A percentile compares a stretch with the other conserved stretches of the same genome.
Evolutionary conservation across 2,113 vertebrate genomes (phyloP).

Genomic region (Malaclemys terrapin): DNA sequence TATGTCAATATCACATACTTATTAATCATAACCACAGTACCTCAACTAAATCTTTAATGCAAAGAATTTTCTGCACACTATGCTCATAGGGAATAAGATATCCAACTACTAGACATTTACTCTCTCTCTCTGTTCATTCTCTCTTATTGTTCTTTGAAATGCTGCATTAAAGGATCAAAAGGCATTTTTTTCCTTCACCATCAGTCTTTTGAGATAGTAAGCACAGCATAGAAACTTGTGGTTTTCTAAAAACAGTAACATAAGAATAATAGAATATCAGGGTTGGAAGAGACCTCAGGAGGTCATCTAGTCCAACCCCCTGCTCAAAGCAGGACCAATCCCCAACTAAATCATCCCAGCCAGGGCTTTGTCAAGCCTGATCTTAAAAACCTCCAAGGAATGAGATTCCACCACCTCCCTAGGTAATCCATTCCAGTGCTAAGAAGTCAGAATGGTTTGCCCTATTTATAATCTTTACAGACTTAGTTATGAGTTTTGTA

Average conservation of each 20-base stretch:
- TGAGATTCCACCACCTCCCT: too few species aligned
- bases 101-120: background rate
- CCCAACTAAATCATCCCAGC: too few species aligned
- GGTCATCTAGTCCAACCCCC: too few species aligned
- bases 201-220: background rate
- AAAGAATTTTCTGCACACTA: accelerated
- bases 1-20: background rate
- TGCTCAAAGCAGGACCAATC: too few species aligned
- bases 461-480: background rate
- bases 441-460: background rate
- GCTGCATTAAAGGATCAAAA: background rate
- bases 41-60: background rate
- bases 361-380: too few species aligned
- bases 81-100: accelerated
- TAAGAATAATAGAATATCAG: too few species aligned
- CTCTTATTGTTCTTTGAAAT: background rate
- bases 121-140: background rate
- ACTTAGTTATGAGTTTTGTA: background rate
- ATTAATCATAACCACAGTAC: background rate
- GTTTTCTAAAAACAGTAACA: background rate
- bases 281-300: too few species aligned
- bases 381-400: too few species aligned
- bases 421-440: too few species aligned
- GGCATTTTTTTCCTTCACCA: background rate
- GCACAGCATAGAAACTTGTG: background rate